A percentile compares a stretch with the other conserved stretches of the same genome.
These are phyloP conservation scores for Camelus bactrianus DNA, from an alignment of 2,113 vertebrate species.

Conservation along the genomic window DNA sequence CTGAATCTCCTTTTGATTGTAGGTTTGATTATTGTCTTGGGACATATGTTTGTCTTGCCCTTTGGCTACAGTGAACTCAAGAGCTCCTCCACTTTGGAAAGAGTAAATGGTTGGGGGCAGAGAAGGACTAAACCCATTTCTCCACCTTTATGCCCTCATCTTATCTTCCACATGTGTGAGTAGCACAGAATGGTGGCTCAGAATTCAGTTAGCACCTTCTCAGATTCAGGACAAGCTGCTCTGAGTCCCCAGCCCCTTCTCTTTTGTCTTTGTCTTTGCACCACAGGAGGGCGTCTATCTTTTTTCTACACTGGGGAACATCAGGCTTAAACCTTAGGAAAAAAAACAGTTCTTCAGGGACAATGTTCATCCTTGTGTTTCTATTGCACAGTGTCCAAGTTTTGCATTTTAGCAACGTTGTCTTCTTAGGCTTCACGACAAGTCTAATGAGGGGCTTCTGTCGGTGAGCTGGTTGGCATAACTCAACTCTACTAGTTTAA, in stretches of 20 bases:
- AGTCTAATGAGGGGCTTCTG: not conserved
- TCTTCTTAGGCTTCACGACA: not conserved
- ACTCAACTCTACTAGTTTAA: conserved; percentile 86
- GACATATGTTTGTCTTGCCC: not conserved
- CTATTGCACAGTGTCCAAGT: not conserved
- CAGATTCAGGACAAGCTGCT: not conserved
- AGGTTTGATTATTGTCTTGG: not conserved
- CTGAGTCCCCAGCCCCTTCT: not conserved
- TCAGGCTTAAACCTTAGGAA: not conserved
- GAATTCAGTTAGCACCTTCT: not conserved
- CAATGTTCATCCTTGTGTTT: not conserved
- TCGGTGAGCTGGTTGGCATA: conserved; percentile 74
- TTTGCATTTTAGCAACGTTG: not conserved
- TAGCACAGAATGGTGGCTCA: not conserved
- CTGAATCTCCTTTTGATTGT: not conserved
- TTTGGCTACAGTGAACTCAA: not conserved
- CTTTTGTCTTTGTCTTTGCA: not conserved
- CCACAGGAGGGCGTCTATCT: not conserved
- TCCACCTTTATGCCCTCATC: not conserved
- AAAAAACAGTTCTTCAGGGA: not conserved
- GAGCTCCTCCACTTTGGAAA: not conserved
- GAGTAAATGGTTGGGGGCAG: not conserved
- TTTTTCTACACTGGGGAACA: not conserved
- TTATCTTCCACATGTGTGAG: not conserved
- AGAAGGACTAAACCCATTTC: not conserved